A percentile compares a stretch with the other conserved stretches of the same genome.
phyloP scores from a whole-genome alignment of 2,113 vertebrate species.

The Heterotilapia buettikoferi region DNA sequence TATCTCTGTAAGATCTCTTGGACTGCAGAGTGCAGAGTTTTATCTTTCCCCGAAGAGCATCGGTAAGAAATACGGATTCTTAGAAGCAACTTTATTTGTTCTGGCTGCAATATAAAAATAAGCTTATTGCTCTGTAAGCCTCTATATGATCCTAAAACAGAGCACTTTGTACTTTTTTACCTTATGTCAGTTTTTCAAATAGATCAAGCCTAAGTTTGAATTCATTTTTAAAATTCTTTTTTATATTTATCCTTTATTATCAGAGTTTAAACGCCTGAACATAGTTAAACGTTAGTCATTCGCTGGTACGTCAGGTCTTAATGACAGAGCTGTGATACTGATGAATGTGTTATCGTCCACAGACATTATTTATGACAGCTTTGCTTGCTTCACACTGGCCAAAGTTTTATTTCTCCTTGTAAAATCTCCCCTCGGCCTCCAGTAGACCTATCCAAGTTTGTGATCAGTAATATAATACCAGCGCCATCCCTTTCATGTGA shows the following conservation, averaged over 20 bases:
- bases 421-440: accelerated
- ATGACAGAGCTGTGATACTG: neutral
- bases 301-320: neutral
- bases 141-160: neutral
- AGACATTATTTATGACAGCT: neutral
- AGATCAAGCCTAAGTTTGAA: neutral
- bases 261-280: neutral
- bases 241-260: neutral
- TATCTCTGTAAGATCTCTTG: accelerated
- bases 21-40: neutral
- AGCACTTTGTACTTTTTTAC: neutral
- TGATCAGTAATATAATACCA: neutral
- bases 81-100: neutral
- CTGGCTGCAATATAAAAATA: neutral
- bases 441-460: neutral
- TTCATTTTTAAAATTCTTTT: neutral
- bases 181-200: neutral
- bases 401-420: neutral
- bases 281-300: neutral
- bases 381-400: neutral
- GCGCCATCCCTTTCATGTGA: neutral
- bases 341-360: neutral
- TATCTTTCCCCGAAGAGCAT: neutral
- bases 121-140: neutral
- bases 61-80: neutral